These are phyloP conservation scores for Synaphobranchus kaupii DNA, from an alignment of 2,797 vertebrate genomes.

Conservation along the genomic window DNA sequence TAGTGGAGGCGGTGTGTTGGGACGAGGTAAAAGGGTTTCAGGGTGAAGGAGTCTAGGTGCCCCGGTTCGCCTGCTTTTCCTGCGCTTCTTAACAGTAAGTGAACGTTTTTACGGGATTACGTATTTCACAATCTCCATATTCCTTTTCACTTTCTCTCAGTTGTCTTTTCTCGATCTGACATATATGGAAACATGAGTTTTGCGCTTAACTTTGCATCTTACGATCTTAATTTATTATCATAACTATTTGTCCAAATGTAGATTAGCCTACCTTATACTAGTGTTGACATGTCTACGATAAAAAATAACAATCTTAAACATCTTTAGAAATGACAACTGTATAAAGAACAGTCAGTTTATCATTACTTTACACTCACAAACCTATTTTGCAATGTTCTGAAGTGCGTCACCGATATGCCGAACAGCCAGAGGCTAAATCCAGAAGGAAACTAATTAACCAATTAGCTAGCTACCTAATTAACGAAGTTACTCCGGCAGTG, in stretches of 20 bases:
- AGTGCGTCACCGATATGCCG: constrained; percentile 35
- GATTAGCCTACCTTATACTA: not conserved
- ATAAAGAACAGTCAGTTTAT: not conserved
- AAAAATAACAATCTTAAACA: not conserved
- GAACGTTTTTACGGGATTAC: constrained; percentile 1
- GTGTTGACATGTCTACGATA: not conserved
- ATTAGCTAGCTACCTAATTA: not conserved
- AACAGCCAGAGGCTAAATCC: not conserved
- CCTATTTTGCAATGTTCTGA: constrained; percentile 9
- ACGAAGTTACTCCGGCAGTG: not conserved
- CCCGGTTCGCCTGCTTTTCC: constrained; percentile 33
- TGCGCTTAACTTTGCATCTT: constrained; percentile 28
- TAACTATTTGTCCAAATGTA: not conserved
- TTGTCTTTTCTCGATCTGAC: constrained; percentile 32
- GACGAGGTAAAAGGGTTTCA: constrained; percentile 39
- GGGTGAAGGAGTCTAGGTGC: constrained; percentile 51
- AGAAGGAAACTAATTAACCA: constrained; percentile 25
- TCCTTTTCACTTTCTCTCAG: not conserved
- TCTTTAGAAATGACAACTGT: not conserved
- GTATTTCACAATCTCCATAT: not conserved
- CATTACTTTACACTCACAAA: constrained; percentile 1
- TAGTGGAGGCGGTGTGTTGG: constrained; percentile 43
- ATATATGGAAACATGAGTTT: not conserved
- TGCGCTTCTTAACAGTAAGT: constrained; percentile 46
- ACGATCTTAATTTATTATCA: not conserved